Conservation (phyloP, 1,140 invertebrate species). For the Acromyrmex heyeri region DNA sequence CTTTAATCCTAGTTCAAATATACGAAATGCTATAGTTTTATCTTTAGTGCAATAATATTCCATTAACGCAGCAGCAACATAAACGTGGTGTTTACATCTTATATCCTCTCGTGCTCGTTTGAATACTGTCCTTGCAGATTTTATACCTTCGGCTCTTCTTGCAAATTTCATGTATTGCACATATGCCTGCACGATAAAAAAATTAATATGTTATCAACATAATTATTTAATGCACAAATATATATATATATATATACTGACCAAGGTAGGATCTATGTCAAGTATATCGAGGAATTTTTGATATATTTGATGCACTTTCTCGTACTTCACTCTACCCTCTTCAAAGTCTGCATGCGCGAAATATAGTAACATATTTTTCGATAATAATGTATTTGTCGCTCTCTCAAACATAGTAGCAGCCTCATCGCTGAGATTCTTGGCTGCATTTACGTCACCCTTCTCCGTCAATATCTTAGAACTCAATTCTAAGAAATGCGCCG, state of each 20-base stretch:
- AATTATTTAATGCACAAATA: background rate
- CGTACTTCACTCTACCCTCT: constrained; percentile 98
- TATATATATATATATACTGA: constrained; percentile 83
- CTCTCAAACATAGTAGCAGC: constrained; percentile 97
- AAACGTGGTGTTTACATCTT: constrained; percentile 96
- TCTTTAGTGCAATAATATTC: constrained; percentile 99
- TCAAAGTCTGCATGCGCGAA: constrained; percentile 99
- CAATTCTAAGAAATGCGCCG: constrained; percentile 97
- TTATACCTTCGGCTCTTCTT: constrained; percentile 98
- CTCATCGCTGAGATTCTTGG: constrained; percentile 97
- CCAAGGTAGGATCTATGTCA: constrained; percentile 97
- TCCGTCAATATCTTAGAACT: constrained; percentile 97
- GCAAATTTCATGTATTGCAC: constrained; percentile 99
- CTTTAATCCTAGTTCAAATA: constrained; percentile 99
- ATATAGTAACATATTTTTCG: constrained; percentile 97
- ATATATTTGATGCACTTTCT: constrained; percentile 99
- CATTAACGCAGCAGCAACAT: constrained; percentile 98
- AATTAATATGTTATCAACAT: constrained; percentile 22
- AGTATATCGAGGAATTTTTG: constrained; percentile 95
- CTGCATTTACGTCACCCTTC: constrained; percentile 97
- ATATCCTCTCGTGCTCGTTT: constrained; percentile 97
- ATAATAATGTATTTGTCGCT: constrained; percentile 94
- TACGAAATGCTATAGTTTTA: constrained; percentile 98
- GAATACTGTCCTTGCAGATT: constrained; percentile 97
- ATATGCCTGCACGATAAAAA: constrained; percentile 91